Evolutionary conservation across 2,888 invertebrate species (phyloP), one percentile per base, ranked within the genome.

Genomic region (Coleophora deauratella): DNA sequence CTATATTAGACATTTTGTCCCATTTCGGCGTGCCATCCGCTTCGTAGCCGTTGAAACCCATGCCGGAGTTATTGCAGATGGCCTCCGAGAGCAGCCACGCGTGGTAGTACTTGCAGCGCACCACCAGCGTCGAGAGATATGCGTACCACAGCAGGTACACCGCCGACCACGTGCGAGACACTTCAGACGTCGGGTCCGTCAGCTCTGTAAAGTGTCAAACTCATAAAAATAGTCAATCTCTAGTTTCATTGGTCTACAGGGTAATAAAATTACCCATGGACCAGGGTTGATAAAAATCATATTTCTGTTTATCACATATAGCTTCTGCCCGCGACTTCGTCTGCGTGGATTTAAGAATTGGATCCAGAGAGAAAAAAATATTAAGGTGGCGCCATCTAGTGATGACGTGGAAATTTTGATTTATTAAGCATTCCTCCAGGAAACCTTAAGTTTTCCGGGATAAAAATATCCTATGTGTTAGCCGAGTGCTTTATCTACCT

Each of bases 1-100:
- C 92, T 33, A 98, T 95, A 70, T 98, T 99, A 35, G 97, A 94
- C 65, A 96, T 90, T 49, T 95, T 90, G 74, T 98, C 95, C 99
- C 99, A 99, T 60, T 91, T 91, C 1, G 93, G 86, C 36, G 88
- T 81, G 33, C 95, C 96, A 46, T 91, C 85, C 37, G 88, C 85
- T 60, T 92, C 90, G 67, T 91, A 95, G 0, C 98, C 98, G 55
- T 93, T 91, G 72, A 91, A 95, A 1, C 98, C 98, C 65, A 99
- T 89, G 1, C 99, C 99, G 13, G 95, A 94, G 69, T 96, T 94
- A 75, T 98, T 98, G 74, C 96, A 97, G 53, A 98, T 93, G 1
- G 96, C 95, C 74, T 99, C 99, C 6, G 97, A 96, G 59, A 98
- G 87, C 43, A 95, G 87, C 98, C 98, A 98, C n/a, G 97, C 98